Conservation (phyloP, 2,797 vertebrate genomes). For the Emys orbicularis region DNA sequence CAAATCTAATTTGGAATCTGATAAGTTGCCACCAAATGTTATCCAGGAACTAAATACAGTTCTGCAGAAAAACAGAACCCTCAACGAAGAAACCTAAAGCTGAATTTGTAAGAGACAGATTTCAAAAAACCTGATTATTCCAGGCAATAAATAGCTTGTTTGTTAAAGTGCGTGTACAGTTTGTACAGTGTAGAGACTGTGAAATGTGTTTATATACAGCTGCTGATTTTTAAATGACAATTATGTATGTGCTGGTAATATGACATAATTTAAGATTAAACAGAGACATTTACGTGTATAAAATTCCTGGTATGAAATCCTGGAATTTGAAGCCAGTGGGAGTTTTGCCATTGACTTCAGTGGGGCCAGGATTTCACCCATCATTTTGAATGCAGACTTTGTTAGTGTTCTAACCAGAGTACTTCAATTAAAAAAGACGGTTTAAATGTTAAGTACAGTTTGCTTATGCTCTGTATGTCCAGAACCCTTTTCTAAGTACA, state of each 20-base stretch:
- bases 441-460: background rate
- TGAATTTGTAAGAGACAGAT: background rate
- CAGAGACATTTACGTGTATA: background rate
- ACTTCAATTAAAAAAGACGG: background rate
- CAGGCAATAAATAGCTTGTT: slow-evolving; percentile 27
- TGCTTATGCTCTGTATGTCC: background rate
- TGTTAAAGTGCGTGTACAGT: background rate
- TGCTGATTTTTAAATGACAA: slow-evolving; percentile 51
- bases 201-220: slow-evolving; percentile 57
- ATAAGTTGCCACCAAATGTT: slow-evolving; percentile 85
- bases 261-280: slow-evolving; percentile 62
- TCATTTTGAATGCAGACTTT: background rate
- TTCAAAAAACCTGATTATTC: background rate
- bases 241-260: slow-evolving; percentile 12
- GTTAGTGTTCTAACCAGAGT: background rate
- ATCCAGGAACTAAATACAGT: slow-evolving; percentile 90
- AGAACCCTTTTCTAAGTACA: background rate
- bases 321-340: background rate
- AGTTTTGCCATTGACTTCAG: background rate
- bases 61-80: slow-evolving; percentile 84
- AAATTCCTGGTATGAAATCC: background rate
- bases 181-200: slow-evolving; percentile 57
- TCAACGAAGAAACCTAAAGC: slow-evolving; percentile 70
- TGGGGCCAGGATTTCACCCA: background rate
- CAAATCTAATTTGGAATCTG: slow-evolving; percentile 56